Evolutionary conservation across 2,797 vertebrate species (phyloP).

Genomic region (Melanogrammus aeglefinus): DNA sequence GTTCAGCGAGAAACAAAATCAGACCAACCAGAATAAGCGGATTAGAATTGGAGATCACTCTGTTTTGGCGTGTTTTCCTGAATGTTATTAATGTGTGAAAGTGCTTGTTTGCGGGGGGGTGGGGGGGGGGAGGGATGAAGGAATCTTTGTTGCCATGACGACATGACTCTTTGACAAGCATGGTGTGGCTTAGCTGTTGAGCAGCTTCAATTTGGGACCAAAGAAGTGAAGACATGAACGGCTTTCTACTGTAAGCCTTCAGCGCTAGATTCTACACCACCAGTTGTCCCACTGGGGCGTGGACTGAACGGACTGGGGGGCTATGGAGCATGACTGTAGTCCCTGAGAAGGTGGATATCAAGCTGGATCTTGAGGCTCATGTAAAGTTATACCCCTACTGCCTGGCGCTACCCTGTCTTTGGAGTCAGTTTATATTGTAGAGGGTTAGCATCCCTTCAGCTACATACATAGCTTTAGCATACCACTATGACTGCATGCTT

Average conservation of each 20-base stretch:
- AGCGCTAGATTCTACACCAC: neutral
- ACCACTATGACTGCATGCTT: neutral
- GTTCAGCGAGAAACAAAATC: neutral
- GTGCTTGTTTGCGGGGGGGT: neutral
- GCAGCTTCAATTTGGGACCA: conserved; percentile 18
- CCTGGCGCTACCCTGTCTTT: conserved; percentile 34
- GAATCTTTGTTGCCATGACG: too few species aligned
- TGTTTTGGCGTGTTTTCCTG: neutral
- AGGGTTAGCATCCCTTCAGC: conserved; percentile 4
- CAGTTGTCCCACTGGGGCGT: neutral
- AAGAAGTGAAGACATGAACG: neutral
- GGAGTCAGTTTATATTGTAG: conserved; percentile 13
- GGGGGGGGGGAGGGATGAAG: too few species aligned
- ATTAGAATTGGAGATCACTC: neutral
- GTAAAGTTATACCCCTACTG: conserved; percentile 43
- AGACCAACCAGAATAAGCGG: neutral
- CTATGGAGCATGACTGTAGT: conserved; percentile 17
- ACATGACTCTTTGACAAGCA: conserved; percentile 32
- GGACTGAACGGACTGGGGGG: neutral
- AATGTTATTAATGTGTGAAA: neutral
- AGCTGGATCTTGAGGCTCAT: conserved; percentile 81
- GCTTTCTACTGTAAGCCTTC: neutral
- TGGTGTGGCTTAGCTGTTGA: conserved; percentile 27
- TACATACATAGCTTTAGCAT: neutral
- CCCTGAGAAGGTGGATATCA: conserved; percentile 62